These are phyloP conservation scores for Verasper variegatus DNA, from an alignment of 2,113 vertebrate genomes.

Conservation along the genomic window DNA sequence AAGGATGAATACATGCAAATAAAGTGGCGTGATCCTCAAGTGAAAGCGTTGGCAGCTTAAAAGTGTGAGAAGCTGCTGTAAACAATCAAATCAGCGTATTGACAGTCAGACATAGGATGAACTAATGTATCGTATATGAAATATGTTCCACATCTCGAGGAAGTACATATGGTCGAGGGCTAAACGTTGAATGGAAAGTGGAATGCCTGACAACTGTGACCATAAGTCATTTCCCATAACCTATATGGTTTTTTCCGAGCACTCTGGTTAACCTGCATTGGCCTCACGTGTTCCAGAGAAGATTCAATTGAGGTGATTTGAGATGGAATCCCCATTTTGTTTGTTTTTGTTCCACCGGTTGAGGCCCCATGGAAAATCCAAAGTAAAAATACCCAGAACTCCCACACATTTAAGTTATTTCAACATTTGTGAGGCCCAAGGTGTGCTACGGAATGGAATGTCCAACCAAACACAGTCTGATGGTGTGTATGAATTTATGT, in stretches of 20 bases:
- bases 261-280: conserved; percentile 43
- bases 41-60: background rate
- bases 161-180: conserved; percentile 37
- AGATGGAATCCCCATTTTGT: conserved; percentile 61
- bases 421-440: conserved; percentile 61
- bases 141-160: conserved; percentile 39
- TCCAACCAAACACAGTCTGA: conserved; percentile 52
- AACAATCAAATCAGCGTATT: conserved; percentile 18
- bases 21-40: background rate
- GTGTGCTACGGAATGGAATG: conserved; percentile 63
- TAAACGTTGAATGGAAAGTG: conserved; percentile 56
- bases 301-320: conserved; percentile 59
- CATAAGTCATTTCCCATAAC: conserved; percentile 55
- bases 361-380: conserved; percentile 54
- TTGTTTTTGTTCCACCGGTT: conserved; percentile 64
- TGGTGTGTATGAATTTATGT: conserved; percentile 45
- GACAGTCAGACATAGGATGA: conserved; percentile 39
- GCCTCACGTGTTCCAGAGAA: conserved; percentile 43
- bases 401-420: conserved; percentile 59
- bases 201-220: conserved; percentile 61
- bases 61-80: too few relatives aligned
- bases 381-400: conserved; percentile 65
- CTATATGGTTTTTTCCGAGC: conserved; percentile 52
- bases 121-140: conserved; percentile 11
- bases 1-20: background rate